phyloP scores from a whole-genome alignment of 2,888 invertebrate genomes.

The Galerucella nymphaeae region DNA sequence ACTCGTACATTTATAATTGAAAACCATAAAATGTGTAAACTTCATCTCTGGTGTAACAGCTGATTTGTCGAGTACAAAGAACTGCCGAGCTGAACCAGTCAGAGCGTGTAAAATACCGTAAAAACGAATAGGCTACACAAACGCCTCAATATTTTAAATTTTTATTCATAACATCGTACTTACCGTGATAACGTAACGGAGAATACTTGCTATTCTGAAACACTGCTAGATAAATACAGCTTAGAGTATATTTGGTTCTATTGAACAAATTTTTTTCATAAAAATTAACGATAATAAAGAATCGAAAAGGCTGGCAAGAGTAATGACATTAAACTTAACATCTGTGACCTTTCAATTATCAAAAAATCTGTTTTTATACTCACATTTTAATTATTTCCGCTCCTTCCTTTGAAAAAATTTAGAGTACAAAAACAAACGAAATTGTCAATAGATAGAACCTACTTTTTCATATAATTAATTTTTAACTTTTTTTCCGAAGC shows the following conservation, averaged over 20 bases:
- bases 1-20: conserved; percentile 22
- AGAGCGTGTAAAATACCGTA: conserved; percentile 31
- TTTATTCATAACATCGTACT: conserved; percentile 25
- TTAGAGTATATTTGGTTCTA: not conserved
- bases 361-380: too few relatives aligned
- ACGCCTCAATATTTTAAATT: conserved; percentile 27
- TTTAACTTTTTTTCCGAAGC: too few relatives aligned
- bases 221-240: conserved; percentile 7
- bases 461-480: too few relatives aligned
- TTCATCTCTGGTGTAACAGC: conserved; percentile 25
- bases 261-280: not conserved
- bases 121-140: conserved; percentile 22
- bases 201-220: not conserved
- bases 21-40: conserved; percentile 26
- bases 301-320: too few relatives aligned
- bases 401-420: too few relatives aligned
- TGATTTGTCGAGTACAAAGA: conserved; percentile 26
- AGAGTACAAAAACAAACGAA: too few relatives aligned
- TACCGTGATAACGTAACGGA: conserved; percentile 1
- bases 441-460: too few relatives aligned
- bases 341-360: too few relatives aligned
- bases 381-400: too few relatives aligned
- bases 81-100: conserved; percentile 11
- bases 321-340: too few relatives aligned
- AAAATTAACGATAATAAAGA: not conserved